Percentiles rank a stretch among this genome's conserved stretches.
Conservation (phyloP, 2,797 vertebrate genomes). For the Craterocephalus amniculus region DNA sequence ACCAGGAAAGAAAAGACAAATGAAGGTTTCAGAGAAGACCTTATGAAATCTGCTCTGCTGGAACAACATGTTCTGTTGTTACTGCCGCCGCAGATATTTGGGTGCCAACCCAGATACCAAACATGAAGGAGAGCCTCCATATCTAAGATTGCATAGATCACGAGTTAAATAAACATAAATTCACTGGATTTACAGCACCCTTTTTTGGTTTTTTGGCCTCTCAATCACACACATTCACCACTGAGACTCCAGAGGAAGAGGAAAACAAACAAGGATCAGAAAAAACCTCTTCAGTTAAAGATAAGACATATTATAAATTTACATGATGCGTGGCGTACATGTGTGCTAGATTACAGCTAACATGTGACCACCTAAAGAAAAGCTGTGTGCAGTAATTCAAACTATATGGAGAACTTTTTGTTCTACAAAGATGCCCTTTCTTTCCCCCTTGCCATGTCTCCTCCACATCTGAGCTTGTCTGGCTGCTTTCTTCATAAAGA, state of each 20-base stretch:
- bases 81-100: constrained; percentile 5
- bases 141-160: neutral
- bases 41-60: constrained; percentile 8
- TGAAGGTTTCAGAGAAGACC: constrained; percentile 3
- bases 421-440: neutral
- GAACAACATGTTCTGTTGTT: constrained; percentile 20
- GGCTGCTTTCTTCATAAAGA: constrained; percentile 8
- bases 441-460: neutral
- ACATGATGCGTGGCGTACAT: constrained; percentile 11
- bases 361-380: constrained; percentile 20
- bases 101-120: constrained; percentile 11
- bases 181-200: neutral
- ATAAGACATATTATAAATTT: constrained; percentile 1
- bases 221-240: neutral
- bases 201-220: neutral
- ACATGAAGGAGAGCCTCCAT: constrained; percentile 28
- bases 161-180: neutral
- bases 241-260: neutral
- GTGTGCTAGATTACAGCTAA: constrained; percentile 20
- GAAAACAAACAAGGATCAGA: constrained; percentile 8
- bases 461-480: constrained; percentile 22
- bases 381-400: constrained; percentile 11
- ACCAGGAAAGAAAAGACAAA: neutral
- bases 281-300: neutral
- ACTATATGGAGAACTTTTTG: constrained; percentile 1